A percentile compares a stretch with the other conserved stretches of the same genome.
Evolutionary conservation across 2,888 invertebrate species (phyloP).

Genomic region (Drosophila neonasuta): DNA sequence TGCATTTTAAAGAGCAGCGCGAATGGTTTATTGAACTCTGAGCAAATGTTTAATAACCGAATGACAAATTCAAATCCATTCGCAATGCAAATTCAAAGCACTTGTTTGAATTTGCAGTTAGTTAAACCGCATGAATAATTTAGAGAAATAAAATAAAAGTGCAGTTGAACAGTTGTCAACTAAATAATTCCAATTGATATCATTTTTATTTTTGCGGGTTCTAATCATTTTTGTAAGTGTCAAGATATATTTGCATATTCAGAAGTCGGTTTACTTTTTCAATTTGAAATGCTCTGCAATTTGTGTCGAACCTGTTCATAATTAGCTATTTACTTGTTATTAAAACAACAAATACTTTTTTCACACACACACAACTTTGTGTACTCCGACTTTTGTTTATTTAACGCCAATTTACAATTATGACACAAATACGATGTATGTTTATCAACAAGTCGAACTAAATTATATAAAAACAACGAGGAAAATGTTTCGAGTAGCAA

Average conservation of each 20-base stretch:
- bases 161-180: background rate
- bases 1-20: slow-evolving; percentile 43
- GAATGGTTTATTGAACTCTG: slow-evolving; percentile 55
- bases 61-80: slow-evolving; percentile 13
- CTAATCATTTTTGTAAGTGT: background rate
- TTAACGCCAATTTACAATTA: slow-evolving; percentile 39
- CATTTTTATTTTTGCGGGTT: background rate
- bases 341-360: slow-evolving; percentile 18
- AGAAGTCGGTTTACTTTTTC: slow-evolving; percentile 3
- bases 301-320: slow-evolving; percentile 29
- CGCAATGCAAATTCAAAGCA: slow-evolving; percentile 12
- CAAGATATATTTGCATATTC: background rate
- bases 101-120: slow-evolving; percentile 8
- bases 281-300: slow-evolving; percentile 27
- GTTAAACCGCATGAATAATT: background rate
- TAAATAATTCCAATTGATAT: background rate
- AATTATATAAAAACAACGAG: slow-evolving; percentile 27
- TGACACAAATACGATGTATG: slow-evolving; percentile 18
- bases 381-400: slow-evolving; percentile 28
- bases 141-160: background rate
- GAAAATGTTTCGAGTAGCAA: background rate
- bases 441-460: slow-evolving; percentile 2
- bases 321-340: slow-evolving; percentile 25
- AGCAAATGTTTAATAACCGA: slow-evolving; percentile 24
- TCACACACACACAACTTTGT: slow-evolving; percentile 5